Evolutionary conservation across 2,888 invertebrate genomes (phyloP).

Genomic region (Meta bourneti): DNA sequence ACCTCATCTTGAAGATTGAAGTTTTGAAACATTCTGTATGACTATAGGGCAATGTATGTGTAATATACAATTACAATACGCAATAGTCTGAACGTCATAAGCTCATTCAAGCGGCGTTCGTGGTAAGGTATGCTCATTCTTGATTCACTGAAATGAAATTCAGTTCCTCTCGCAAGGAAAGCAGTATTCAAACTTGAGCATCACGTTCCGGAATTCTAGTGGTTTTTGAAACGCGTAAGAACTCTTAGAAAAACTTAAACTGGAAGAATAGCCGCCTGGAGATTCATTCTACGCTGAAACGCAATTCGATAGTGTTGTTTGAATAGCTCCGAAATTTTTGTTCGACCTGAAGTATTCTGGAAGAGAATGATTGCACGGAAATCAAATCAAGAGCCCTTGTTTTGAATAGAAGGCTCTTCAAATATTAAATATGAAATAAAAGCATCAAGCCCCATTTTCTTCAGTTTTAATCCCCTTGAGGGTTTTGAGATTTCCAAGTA

Average conservation of each 20-base stretch:
- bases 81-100: too few species aligned
- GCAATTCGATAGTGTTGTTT: background rate
- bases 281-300: background rate
- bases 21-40: too few species aligned
- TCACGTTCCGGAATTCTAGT: background rate
- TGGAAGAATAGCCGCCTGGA: background rate
- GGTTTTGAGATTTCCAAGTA: too few species aligned
- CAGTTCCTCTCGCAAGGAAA: background rate
- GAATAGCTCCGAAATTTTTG: background rate
- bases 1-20: too few species aligned
- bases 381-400: background rate
- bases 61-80: too few species aligned
- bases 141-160: background rate
- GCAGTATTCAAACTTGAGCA: background rate
- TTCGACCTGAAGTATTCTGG: background rate
- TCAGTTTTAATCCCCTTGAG: too few species aligned
- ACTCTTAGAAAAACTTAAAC: background rate
- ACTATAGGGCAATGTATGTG: too few species aligned
- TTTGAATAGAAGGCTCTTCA: background rate
- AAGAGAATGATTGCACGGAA: background rate
- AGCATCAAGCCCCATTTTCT: too few species aligned
- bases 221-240: background rate
- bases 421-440: background rate
- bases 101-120: too few species aligned
- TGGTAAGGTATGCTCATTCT: too few species aligned